Evolutionary conservation across 1,140 invertebrate species (phyloP).

Genomic region (Ladona fulva): DNA sequence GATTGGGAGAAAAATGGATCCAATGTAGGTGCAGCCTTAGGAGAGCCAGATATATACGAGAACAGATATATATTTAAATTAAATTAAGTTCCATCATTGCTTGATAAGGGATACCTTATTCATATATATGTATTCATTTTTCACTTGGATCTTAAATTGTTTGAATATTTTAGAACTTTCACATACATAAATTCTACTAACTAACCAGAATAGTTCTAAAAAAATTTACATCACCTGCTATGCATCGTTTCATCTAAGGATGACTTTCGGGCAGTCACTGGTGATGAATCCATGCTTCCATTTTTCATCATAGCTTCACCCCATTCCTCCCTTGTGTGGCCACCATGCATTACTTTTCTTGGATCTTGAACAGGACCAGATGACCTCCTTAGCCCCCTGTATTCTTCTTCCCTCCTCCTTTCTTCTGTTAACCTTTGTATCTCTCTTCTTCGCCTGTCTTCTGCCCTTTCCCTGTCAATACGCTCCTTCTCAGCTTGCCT

Average conservation of each 20-base stretch:
- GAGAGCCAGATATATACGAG: too few species aligned
- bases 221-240: neutral
- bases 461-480: conserved; percentile 63
- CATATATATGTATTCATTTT: too few species aligned
- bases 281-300: neutral
- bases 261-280: neutral
- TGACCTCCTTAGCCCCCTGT: neutral
- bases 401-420: conserved; percentile 21
- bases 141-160: too few species aligned
- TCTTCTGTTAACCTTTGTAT: conserved; percentile 76
- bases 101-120: too few species aligned
- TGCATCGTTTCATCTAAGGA: neutral
- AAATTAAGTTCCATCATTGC: too few species aligned
- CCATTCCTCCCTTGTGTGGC: neutral
- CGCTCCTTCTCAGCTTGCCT: conserved; percentile 63
- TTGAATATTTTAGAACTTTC: too few species aligned
- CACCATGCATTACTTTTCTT: neutral
- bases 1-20: too few species aligned
- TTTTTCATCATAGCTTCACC: neutral
- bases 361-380: neutral
- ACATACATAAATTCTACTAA: too few species aligned
- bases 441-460: conserved; percentile 72
- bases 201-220: too few species aligned
- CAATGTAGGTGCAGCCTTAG: too few species aligned
- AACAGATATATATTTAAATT: too few species aligned